Conservation (phyloP, 2,113 vertebrate species). For the Mesembrinibis cayennensis region DNA sequence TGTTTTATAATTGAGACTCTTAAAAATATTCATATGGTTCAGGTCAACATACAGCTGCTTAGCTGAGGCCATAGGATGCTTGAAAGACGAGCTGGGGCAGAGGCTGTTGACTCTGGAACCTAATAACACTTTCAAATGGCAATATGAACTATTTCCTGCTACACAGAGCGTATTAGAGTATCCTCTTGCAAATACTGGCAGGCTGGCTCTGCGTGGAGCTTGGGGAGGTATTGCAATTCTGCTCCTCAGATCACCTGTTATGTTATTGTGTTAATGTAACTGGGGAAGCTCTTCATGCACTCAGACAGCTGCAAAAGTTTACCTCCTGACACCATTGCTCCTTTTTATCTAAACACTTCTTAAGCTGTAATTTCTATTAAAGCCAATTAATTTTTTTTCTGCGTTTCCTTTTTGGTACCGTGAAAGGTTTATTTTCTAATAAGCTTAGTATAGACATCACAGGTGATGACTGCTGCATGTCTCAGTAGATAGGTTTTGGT, state of each 20-base stretch:
- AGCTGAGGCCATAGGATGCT: not conserved
- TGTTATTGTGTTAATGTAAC: not conserved
- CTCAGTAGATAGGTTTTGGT: not conserved
- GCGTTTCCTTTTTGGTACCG: not conserved
- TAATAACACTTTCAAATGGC: slow-evolving; percentile 6
- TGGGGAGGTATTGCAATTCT: not conserved
- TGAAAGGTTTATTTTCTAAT: not conserved
- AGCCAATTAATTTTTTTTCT: not conserved
- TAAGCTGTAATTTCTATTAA: not conserved
- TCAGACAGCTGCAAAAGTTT: not conserved
- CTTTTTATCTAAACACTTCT: not conserved
- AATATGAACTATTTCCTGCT: slow-evolving; percentile 22
- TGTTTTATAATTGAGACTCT: slow-evolving; percentile 9
- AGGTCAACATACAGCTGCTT: not conserved
- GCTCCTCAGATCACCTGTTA: not conserved
- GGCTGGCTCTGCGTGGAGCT: not conserved
- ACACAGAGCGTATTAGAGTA: not conserved
- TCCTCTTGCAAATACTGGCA: not conserved
- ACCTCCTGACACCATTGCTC: not conserved
- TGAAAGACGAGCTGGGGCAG: not conserved
- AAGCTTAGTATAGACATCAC: not conserved
- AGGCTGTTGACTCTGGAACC: slow-evolving; percentile 42
- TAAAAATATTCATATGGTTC: not conserved
- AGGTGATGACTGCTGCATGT: not conserved
- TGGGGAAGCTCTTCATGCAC: not conserved